These are phyloP conservation scores for Sturmia bella DNA, from an alignment of 2,888 invertebrate genomes.

Conservation along the genomic window DNA sequence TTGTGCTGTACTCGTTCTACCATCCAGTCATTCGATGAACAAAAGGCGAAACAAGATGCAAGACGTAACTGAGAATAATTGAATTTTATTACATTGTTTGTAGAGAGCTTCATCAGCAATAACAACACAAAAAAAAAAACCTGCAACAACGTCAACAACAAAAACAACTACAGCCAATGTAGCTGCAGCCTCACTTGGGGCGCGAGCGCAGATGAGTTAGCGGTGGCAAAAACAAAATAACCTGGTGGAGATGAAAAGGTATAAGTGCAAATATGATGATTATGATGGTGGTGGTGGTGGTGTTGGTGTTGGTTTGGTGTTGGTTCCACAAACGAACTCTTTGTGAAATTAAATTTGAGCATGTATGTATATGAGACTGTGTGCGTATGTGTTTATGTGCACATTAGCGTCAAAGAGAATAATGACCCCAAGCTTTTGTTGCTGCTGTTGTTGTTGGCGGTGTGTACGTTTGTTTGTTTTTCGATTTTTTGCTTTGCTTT, in stretches of 20 bases:
- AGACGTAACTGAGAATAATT: slow-evolving; percentile 81
- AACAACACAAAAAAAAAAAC: slow-evolving; percentile 34
- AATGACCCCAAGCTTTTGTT: slow-evolving; percentile 81
- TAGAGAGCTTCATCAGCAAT: slow-evolving; percentile 72
- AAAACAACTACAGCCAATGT: slow-evolving; percentile 42
- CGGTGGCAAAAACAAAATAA: slow-evolving; percentile 48
- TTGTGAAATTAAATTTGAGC: slow-evolving; percentile 5
- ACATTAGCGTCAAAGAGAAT: slow-evolving; percentile 78
- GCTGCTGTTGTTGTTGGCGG: slow-evolving; percentile 75
- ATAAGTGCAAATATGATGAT: not conserved
- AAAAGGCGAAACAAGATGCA: slow-evolving; percentile 80
- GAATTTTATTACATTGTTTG: slow-evolving; percentile 82
- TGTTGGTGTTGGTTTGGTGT: slow-evolving; percentile 39
- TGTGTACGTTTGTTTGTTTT: slow-evolving; percentile 61
- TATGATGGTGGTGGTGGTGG: slow-evolving; percentile 24
- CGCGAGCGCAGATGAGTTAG: slow-evolving; percentile 67
- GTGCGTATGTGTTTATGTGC: slow-evolving; percentile 62
- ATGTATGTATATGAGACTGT: not conserved
- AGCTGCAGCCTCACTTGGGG: slow-evolving; percentile 65
- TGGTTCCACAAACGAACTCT: slow-evolving; percentile 46
- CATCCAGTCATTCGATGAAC: slow-evolving; percentile 58
- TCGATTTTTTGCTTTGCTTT: slow-evolving; percentile 69
- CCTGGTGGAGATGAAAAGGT: slow-evolving; percentile 51
- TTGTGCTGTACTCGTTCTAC: slow-evolving; percentile 21
- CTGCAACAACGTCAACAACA: slow-evolving; percentile 41